Base-by-base conservation (phyloP, 2,888 invertebrate genomes). In the Chymomyza amoena region DNA sequence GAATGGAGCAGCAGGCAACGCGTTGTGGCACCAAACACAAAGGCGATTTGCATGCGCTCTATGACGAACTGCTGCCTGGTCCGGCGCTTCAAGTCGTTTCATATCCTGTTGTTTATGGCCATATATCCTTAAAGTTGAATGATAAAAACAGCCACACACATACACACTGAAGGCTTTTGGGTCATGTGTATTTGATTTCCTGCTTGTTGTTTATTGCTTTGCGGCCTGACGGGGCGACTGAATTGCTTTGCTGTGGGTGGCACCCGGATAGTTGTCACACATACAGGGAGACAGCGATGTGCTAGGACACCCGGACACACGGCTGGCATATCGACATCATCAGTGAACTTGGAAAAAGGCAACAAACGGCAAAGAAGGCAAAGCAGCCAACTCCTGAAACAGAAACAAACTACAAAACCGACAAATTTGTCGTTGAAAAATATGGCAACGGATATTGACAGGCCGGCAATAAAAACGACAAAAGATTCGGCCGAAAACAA, bases 101-200 rank as follows among this genome's bases (percentile, higher is more conserved):
- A 83, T 76, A 80, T 87, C 75, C 87, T 71, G 78, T 83, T 87
- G 85, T 85, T 83, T 83, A 83, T 87, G 87, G 80, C 61, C 85
- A 69, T 82, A 79, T 74, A 77, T 82, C 82, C 82, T 86, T 79
- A 72, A 84, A 84, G 78, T 74, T 70, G 61, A 39, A 15, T 28
- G 28, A 57, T 25, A 57, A 20, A 57, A 20, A 28, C 70, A 39
- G 63, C 64, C 63, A 68, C 77, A 78, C 70, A 72, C 75, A 75
- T 69, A 72, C 73, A 71, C 39, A 25, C 61, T 9, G 7, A 39
- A 25, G 18, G 15, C 60, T 32, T 60, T 60, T 16, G 60, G 60
- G 32, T 60, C 60, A 60, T 60, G 60, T 36, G 60, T 28, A 15
- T 60, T 60, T 60, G 60, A 60, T 60, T 60, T 60, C 60, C 60